Base-by-base conservation (phyloP, 2,797 vertebrate species). In the Myiotriccus ornatus region DNA sequence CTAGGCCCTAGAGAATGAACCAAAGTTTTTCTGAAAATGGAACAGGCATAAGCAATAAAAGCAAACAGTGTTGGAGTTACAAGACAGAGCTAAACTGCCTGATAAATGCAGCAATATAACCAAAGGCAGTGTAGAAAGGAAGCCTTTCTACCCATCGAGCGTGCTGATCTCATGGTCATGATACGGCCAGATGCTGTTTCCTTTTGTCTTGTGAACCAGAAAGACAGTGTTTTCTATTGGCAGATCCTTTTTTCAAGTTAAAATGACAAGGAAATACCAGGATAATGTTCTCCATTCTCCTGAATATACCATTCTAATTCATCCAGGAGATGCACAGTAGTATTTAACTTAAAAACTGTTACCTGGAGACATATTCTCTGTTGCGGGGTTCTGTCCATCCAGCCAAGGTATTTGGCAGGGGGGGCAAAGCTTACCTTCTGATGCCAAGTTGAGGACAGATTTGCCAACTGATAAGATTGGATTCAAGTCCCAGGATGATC, bases 401-500 rank as follows among this genome's bases (percentile, higher is more conserved):
- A 20, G 46, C 39, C 83, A 68, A 71, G 62, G 20, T 44, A 52
- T 22, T 41, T 35, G 75, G 22, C 10, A 50, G 44, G 39, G 39
- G 14, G 10, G 44, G 64, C 60, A n/a, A 44, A 69, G 65, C 91
- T 98, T 95, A 99, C 98, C 98, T 77, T 89, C 90, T 46, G 98
- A 99, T 28, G 97, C 59, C 62, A 98, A 89, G 32, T 95, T 94
- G 50, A 99, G 97, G 82, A 95, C 97, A 93, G 98, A 98, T 90
- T 97, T 98, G 44, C 98, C 98, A 30, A 97, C 98, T 21, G 98
- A 97, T 78, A 99, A 94, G 52, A 99, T 57, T 3, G 98, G 98
- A 89, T 98, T 99, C 91, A 98, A 97, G 94, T 99, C 98, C 7
- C 98, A 99, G 87, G 98, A 98, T 4, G 98, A 98, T 89, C 97